These are phyloP conservation scores for Neopipo cinnamomea DNA, from an alignment of 2,113 vertebrate genomes.

Conservation along the genomic window DNA sequence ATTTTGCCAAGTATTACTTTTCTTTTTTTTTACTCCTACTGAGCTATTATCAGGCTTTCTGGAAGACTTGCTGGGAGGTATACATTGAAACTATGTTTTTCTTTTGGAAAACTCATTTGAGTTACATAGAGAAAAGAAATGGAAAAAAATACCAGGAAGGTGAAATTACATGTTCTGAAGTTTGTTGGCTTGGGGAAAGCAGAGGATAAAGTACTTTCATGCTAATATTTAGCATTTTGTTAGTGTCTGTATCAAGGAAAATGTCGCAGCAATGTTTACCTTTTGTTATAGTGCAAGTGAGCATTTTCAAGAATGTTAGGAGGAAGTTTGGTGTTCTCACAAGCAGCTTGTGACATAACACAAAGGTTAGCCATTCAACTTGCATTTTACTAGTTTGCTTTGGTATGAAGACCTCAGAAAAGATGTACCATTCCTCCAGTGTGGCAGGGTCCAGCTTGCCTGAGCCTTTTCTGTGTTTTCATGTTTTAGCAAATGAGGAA, in stretches of 20 bases:
- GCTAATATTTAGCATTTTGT: not conserved
- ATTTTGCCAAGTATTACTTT: not conserved
- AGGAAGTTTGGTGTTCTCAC: not conserved
- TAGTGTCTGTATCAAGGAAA: not conserved
- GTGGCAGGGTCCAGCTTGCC: not conserved
- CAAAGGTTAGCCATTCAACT: not conserved
- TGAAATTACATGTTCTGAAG: not conserved
- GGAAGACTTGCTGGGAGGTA: not conserved
- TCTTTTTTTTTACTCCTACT: not conserved
- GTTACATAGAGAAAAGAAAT: not conserved
- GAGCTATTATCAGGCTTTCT: not conserved
- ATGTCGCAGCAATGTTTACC: not conserved
- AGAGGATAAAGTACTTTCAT: not conserved
- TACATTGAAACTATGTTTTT: not conserved
- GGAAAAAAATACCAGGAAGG: not conserved
- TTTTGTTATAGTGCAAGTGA: not conserved
- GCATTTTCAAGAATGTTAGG: not conserved
- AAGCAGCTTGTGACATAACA: not conserved
- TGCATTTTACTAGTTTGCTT: not conserved
- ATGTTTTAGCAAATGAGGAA: not conserved
- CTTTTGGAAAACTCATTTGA: not conserved
- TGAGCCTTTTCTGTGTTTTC: not conserved
- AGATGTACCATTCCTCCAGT: rapidly evolving
- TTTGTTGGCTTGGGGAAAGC: not conserved
- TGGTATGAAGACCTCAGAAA: not conserved